phyloP scores from a whole-genome alignment of 1,140 invertebrate species.

The Atopsyche davidsoni region DNA sequence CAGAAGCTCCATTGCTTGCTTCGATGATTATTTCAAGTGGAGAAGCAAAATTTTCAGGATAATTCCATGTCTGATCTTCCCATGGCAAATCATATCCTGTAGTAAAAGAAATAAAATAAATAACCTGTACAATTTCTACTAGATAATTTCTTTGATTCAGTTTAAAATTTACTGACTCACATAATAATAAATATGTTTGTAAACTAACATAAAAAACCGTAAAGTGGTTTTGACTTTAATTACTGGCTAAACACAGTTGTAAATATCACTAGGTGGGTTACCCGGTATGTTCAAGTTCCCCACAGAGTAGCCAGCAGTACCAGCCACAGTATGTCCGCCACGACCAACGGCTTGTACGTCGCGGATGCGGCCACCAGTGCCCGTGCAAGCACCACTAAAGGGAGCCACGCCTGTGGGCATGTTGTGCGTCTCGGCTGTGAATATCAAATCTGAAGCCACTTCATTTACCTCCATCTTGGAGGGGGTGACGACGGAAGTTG shows the following conservation, averaged over 20 bases:
- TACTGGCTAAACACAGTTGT: no score
- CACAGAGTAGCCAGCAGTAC: constrained; percentile 93
- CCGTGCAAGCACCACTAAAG: constrained; percentile 94
- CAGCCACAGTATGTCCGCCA: constrained; percentile 88
- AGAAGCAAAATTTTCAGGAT: constrained; percentile 85
- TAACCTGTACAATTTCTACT: no score
- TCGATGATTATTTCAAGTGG: constrained; percentile 86
- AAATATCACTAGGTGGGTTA: constrained; percentile 35
- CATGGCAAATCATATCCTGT: constrained; percentile 77
- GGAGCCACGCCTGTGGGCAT: constrained; percentile 94
- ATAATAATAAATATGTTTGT: no score
- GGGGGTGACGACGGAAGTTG: constrained; percentile 53
- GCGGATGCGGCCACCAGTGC: constrained; percentile 89
- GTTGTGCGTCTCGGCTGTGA: constrained; percentile 98
- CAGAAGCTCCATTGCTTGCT: constrained; percentile 95
- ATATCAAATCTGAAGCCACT: constrained; percentile 84
- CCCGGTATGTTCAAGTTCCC: constrained; percentile 88
- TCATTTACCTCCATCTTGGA: constrained; percentile 56
- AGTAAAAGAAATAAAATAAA: constrained; percentile 22
- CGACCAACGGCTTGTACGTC: constrained; percentile 92
- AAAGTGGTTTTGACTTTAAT: no score
- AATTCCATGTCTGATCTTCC: constrained; percentile 70
- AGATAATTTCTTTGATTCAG: no score
- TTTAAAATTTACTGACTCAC: no score
- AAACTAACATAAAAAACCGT: no score